phyloP scores from a whole-genome alignment of 2,113 vertebrate genomes.

The Phalacrocorax carbo region DNA sequence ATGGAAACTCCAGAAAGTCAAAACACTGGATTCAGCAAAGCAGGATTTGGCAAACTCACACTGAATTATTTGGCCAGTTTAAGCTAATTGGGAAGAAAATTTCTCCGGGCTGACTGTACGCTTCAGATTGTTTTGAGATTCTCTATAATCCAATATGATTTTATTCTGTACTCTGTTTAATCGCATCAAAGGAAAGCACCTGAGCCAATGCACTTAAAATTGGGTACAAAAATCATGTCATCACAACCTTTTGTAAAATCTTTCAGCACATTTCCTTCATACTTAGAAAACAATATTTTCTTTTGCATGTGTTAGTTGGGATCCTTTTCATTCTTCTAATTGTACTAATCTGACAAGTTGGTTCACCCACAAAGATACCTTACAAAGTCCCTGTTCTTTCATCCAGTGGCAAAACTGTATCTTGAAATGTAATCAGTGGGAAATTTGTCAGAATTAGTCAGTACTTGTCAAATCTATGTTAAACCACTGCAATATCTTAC shows the following conservation, averaged over 20 bases:
- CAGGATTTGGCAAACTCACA: neutral
- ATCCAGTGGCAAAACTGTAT: neutral
- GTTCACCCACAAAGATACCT: neutral
- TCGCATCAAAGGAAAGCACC: neutral
- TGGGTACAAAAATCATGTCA: neutral
- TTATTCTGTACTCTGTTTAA: neutral
- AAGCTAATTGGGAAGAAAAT: neutral
- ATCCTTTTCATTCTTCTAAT: neutral
- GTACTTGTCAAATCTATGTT: neutral
- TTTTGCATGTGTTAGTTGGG: neutral
- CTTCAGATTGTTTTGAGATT: neutral
- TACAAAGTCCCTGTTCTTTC: neutral
- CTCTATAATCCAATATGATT: neutral
- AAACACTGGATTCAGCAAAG: neutral
- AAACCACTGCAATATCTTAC: neutral
- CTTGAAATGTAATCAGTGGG: constrained; percentile 1
- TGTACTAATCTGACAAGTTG: neutral
- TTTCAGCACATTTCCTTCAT: neutral
- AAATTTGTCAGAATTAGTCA: neutral
- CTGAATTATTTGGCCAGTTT: neutral
- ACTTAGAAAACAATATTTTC: neutral
- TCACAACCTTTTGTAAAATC: neutral
- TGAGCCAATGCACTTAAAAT: neutral
- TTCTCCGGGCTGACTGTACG: neutral
- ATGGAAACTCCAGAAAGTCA: neutral